Conservation (phyloP, 2,888 invertebrate genomes). For the Charanyca ferruginea region DNA sequence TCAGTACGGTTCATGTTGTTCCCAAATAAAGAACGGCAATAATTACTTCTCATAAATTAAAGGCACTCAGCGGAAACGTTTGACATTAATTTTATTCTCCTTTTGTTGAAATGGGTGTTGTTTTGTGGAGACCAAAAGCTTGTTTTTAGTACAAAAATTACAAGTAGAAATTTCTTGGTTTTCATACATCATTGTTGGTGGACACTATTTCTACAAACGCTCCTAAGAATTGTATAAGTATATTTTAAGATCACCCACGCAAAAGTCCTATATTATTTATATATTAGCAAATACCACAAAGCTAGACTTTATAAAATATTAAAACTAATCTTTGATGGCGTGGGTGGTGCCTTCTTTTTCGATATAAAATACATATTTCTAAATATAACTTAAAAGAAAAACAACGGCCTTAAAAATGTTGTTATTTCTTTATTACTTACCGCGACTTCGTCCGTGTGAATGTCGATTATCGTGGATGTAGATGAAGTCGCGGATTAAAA, state of each 20-base stretch:
- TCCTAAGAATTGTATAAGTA: background rate
- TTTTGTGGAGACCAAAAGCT: conserved; percentile 17
- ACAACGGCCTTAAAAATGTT: no score
- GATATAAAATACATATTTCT: no score
- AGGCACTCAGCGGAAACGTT: conserved; percentile 68
- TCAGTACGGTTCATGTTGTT: conserved; percentile 62
- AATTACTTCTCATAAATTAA: conserved; percentile 75
- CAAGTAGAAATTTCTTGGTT: background rate
- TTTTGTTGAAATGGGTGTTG: conserved; percentile 45
- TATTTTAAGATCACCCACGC: background rate
- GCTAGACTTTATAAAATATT: background rate
- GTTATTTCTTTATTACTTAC: no score
- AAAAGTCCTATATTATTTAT: background rate
- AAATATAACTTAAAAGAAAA: no score
- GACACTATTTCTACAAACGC: background rate
- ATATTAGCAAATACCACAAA: background rate
- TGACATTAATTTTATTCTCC: conserved; percentile 68
- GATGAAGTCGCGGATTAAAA: no score
- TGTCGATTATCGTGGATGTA: no score
- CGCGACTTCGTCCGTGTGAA: no score
- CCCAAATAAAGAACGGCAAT: conserved; percentile 70
- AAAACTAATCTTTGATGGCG: background rate
- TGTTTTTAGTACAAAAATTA: background rate
- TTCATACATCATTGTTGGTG: background rate
- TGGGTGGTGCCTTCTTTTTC: background rate